Conservation (phyloP, 37 sponge, comb jelly and placozoan species). For the Hormiphora californensis region DNA sequence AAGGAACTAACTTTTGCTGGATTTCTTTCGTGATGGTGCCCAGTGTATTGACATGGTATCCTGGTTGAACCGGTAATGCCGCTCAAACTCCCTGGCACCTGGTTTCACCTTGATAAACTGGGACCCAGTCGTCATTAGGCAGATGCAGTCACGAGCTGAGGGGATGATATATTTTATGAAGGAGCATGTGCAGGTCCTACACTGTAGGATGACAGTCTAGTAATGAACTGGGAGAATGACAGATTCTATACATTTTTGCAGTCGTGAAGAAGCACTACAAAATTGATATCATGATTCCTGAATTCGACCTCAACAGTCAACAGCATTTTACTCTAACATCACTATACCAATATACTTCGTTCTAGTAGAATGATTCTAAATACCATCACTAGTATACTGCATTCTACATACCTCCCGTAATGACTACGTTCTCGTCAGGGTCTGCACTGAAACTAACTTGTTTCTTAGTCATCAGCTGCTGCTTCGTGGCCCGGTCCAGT, state of each 20-base stretch:
- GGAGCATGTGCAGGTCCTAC: too few species aligned
- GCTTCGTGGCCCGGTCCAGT: conserved; percentile 35
- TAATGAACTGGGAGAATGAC: neutral
- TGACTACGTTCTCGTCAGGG: conserved; percentile 25
- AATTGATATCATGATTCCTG: too few species aligned
- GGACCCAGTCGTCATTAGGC: conserved; percentile 35
- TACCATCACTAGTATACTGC: too few species aligned
- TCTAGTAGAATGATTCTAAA: too few species aligned
- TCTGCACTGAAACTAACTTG: conserved; percentile 53
- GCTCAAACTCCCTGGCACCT: conserved; percentile 35
- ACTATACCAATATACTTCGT: too few species aligned
- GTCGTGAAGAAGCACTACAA: too few species aligned
- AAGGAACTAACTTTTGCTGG: neutral
- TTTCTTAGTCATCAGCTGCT: conserved; percentile 10
- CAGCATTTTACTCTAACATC: too few species aligned
- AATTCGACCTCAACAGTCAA: too few species aligned
- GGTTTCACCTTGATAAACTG: conserved; percentile 49
- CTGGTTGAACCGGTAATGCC: conserved; percentile 39
- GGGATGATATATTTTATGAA: neutral
- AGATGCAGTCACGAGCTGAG: conserved; percentile 30
- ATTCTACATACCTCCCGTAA: conserved; percentile 16
- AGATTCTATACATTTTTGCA: too few species aligned
- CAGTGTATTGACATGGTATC: conserved; percentile 35
- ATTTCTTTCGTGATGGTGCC: conserved; percentile 32
- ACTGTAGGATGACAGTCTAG: neutral